phyloP scores from a whole-genome alignment of 2,888 invertebrate genomes.

The Drosophila basisetae region DNA sequence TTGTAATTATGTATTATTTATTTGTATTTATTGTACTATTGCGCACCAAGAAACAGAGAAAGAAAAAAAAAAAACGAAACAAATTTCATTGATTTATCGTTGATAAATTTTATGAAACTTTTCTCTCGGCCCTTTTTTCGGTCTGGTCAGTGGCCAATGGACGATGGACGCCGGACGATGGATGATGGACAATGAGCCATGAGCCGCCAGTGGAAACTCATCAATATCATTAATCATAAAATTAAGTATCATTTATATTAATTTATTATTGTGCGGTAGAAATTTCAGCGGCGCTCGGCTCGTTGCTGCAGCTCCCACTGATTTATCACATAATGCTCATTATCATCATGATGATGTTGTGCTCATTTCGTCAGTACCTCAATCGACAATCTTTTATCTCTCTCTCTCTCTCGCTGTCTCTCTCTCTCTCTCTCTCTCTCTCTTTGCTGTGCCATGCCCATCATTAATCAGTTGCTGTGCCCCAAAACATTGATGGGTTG shows the following conservation, averaged over 20 bases:
- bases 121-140: constrained; percentile 53
- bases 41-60: constrained; percentile 29
- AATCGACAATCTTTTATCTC: constrained; percentile 25
- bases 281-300: constrained; percentile 69
- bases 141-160: constrained; percentile 10
- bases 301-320: constrained; percentile 44
- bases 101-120: constrained; percentile 76
- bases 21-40: constrained; percentile 77
- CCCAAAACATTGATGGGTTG: constrained; percentile 4
- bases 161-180: neutral
- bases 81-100: constrained; percentile 72
- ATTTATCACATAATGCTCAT: constrained; percentile 77
- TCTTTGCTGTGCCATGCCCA: constrained; percentile 47
- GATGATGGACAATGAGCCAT: constrained; percentile 5
- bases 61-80: neutral
- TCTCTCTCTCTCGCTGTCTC: constrained; percentile 16
- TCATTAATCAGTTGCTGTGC: constrained; percentile 79
- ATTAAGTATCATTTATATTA: constrained; percentile 84
- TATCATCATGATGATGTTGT: constrained; percentile 79
- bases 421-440: constrained; percentile 7
- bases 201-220: constrained; percentile 73
- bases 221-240: constrained; percentile 82
- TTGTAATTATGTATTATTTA: constrained; percentile 80
- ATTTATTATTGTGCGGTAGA: constrained; percentile 80
- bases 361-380: constrained; percentile 74